Percentiles rank a stretch among this genome's conserved stretches.
phyloP scores from a whole-genome alignment of 2,797 vertebrate species.

The Clamator glandarius region DNA sequence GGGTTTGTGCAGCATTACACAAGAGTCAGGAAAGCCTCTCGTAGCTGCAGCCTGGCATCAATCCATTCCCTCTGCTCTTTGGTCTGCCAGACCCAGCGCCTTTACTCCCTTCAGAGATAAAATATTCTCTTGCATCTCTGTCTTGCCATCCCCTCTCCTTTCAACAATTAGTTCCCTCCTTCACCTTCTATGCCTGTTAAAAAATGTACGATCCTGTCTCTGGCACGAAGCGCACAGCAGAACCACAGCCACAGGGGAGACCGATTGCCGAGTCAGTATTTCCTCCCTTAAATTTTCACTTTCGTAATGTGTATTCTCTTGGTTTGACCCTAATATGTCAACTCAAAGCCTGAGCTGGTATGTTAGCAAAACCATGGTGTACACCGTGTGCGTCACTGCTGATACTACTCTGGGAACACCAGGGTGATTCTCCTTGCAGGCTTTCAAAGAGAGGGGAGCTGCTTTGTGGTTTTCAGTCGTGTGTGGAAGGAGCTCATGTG shows the following conservation, averaged over 20 bases:
- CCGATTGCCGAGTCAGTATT: background rate
- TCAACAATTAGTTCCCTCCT: background rate
- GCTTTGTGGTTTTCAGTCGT: background rate
- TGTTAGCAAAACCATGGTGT: background rate
- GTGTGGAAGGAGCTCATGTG: rapidly evolving
- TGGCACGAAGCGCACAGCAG: background rate
- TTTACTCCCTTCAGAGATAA: background rate
- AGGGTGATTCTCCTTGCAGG: background rate
- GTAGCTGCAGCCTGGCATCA: background rate
- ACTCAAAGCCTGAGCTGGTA: background rate
- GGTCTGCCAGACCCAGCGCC: background rate
- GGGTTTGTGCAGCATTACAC: background rate
- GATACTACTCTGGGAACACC: background rate
- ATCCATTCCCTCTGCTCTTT: background rate
- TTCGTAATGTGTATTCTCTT: background rate
- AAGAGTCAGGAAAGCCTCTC: background rate
- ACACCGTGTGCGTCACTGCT: background rate
- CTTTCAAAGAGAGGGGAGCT: background rate
- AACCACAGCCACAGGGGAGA: background rate
- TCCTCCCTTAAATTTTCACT: background rate
- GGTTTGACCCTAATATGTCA: background rate
- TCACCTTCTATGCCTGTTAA: background rate
- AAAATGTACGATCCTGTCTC: conserved; percentile 3
- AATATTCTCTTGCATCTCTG: conserved; percentile 9
- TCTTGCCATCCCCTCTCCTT: background rate